Conservation (phyloP, 2,888 invertebrate species). For the Leptura quadrifasciata region DNA sequence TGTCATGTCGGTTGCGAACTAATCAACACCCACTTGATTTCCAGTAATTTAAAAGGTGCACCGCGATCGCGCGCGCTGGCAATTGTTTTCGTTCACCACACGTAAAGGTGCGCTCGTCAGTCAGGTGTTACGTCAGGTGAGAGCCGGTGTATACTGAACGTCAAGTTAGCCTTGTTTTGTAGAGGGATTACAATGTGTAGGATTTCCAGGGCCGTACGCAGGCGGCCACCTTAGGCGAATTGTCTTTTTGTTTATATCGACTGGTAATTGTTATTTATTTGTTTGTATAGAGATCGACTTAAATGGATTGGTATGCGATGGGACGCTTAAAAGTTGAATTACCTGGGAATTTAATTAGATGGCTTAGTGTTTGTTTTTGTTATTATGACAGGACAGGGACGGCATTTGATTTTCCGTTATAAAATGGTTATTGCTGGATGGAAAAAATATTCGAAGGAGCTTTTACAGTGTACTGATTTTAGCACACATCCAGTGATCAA, state of each 20-base stretch:
- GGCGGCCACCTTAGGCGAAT: slow-evolving; percentile 42
- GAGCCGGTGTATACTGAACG: slow-evolving; percentile 69
- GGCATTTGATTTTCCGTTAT: background rate
- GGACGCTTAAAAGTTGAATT: slow-evolving; percentile 19
- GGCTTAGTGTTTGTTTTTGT: slow-evolving; percentile 31
- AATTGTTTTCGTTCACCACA: slow-evolving; percentile 26
- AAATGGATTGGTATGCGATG: slow-evolving; percentile 46
- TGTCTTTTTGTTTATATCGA: slow-evolving; percentile 36
- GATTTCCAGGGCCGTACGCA: slow-evolving; percentile 67
- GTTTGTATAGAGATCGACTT: slow-evolving; percentile 47
- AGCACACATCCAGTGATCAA: too few relatives aligned
- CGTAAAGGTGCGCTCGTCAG: slow-evolving; percentile 52
- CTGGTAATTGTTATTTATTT: slow-evolving; percentile 35
- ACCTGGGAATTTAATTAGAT: slow-evolving; percentile 13
- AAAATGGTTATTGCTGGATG: background rate
- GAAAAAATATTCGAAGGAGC: too few relatives aligned
- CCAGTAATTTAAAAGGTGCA: slow-evolving; percentile 17
- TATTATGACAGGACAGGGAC: slow-evolving; percentile 15
- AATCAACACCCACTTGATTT: slow-evolving; percentile 32
- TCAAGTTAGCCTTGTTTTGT: slow-evolving; percentile 64
- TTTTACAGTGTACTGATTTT: too few relatives aligned
- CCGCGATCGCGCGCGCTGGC: slow-evolving; percentile 19
- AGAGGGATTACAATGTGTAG: slow-evolving; percentile 62
- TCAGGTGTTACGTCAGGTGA: slow-evolving; percentile 72
- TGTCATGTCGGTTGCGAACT: slow-evolving; percentile 12